phyloP scores from a whole-genome alignment of 2,888 invertebrate species.

The Osmoderma eremita region DNA sequence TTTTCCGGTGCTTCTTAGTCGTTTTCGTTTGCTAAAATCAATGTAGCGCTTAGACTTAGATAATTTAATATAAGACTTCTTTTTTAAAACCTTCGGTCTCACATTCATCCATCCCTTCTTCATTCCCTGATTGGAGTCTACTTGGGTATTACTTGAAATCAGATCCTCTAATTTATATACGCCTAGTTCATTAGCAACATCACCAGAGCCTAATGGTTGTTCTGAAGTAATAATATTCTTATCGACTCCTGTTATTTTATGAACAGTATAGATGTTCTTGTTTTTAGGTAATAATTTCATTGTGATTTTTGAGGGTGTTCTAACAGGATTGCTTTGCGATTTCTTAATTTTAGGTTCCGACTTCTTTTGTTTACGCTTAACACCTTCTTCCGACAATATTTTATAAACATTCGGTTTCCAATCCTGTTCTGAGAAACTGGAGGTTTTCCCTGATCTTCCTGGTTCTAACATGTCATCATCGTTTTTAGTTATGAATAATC shows the following conservation, averaged over 20 bases:
- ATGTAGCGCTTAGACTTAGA: conserved; percentile 40
- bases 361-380: too few relatives aligned
- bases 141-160: conserved; percentile 6
- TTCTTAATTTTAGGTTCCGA: not conserved
- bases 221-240: not conserved
- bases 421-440: conserved; percentile 4
- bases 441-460: conserved; percentile 41
- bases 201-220: conserved; percentile 29
- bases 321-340: not conserved
- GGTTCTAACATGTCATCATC: conserved; percentile 44
- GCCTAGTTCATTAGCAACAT: conserved; percentile 5
- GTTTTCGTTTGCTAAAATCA: conserved; percentile 35
- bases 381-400: too few relatives aligned
- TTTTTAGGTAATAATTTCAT: conserved; percentile 8
- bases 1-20: conserved; percentile 16
- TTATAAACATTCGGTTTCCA: not conserved
- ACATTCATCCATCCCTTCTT: conserved; percentile 5
- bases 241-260: not conserved
- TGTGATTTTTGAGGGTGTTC: not conserved
- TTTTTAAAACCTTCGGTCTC: conserved; percentile 26
- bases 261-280: conserved; percentile 34
- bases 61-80: conserved; percentile 32
- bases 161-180: conserved; percentile 40
- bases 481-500: conserved; percentile 41
- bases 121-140: not conserved